phyloP scores from a whole-genome alignment of 2,797 vertebrate genomes.

The Phrynocephalus guinanensis region DNA sequence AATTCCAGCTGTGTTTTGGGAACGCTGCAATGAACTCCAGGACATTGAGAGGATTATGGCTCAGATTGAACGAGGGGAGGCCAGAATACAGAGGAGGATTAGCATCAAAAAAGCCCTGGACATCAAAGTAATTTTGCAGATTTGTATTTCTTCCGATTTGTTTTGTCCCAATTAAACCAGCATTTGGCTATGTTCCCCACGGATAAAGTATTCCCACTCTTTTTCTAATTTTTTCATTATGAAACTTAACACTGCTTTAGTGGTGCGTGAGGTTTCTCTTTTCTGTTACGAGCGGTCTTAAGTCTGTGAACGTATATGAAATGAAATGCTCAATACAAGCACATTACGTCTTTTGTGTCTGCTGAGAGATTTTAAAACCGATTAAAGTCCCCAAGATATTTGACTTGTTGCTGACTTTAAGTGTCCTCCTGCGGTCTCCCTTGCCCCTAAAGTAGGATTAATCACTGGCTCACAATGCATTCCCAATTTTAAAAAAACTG shows the following conservation, averaged over 20 bases:
- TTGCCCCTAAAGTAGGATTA: neutral
- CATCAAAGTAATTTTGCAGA: conserved; percentile 81
- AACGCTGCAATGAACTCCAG: conserved; percentile 89
- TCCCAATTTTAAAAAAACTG: conserved; percentile 14
- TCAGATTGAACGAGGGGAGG: conserved; percentile 89
- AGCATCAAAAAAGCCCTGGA: conserved; percentile 91
- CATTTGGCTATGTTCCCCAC: neutral
- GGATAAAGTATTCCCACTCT: neutral
- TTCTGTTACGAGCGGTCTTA: neutral
- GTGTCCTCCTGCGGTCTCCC: neutral
- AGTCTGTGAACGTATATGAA: neutral
- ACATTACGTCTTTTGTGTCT: neutral
- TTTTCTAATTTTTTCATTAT: conserved; percentile 12
- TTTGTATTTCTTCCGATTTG: conserved; percentile 39
- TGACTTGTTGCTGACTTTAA: neutral
- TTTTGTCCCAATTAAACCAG: conserved; percentile 32
- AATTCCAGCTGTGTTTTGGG: conserved; percentile 88
- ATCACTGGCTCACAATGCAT: neutral
- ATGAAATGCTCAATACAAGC: neutral
- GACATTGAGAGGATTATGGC: conserved; percentile 91
- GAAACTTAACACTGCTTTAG: neutral
- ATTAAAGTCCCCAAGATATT: conserved; percentile 19
- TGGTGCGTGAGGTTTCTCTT: neutral
- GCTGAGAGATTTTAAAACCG: conserved; percentile 12
- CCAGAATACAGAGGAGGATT: conserved; percentile 88